Conservation (phyloP, 2,888 invertebrate species). For the Tuta absoluta region DNA sequence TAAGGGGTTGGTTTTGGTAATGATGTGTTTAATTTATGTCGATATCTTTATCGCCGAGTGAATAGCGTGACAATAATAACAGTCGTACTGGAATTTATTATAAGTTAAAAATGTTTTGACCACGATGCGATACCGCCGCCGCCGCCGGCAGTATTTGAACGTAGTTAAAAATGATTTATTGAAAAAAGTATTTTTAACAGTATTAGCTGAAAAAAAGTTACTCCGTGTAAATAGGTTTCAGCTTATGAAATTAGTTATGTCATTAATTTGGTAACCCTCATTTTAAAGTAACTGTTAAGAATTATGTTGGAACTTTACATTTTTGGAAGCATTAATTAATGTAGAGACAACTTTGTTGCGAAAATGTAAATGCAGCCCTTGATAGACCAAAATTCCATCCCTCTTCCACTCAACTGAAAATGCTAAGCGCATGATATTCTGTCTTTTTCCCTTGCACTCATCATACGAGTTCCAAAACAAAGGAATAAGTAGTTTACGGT, state of each 20-base stretch:
- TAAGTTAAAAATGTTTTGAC: constrained; percentile 19
- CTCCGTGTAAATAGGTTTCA: not conserved
- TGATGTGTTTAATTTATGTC: constrained; percentile 75
- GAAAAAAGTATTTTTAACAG: not conserved
- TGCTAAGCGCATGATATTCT: constrained; percentile 45
- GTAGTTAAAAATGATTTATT: not conserved
- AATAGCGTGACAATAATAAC: constrained; percentile 41
- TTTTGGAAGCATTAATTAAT: not conserved
- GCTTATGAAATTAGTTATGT: too few species aligned
- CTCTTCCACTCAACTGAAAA: constrained; percentile 42
- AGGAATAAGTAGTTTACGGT: constrained; percentile 8
- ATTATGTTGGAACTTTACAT: not conserved
- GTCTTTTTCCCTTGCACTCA: constrained; percentile 56
- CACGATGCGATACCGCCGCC: not conserved
- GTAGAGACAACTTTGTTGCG: not conserved
- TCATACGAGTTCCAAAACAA: constrained; percentile 36
- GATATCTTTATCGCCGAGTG: constrained; percentile 55
- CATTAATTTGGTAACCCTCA: too few species aligned
- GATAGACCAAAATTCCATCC: constrained; percentile 41
- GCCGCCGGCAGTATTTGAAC: not conserved
- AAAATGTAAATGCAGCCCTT: constrained; percentile 39
- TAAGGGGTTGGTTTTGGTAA: constrained; percentile 80
- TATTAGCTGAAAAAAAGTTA: not conserved
- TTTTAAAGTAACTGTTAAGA: not conserved
- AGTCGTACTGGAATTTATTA: constrained; percentile 27